Evolutionary conservation across 2,113 vertebrate genomes (phyloP).

Genomic region (Recurvirostra avosetta): DNA sequence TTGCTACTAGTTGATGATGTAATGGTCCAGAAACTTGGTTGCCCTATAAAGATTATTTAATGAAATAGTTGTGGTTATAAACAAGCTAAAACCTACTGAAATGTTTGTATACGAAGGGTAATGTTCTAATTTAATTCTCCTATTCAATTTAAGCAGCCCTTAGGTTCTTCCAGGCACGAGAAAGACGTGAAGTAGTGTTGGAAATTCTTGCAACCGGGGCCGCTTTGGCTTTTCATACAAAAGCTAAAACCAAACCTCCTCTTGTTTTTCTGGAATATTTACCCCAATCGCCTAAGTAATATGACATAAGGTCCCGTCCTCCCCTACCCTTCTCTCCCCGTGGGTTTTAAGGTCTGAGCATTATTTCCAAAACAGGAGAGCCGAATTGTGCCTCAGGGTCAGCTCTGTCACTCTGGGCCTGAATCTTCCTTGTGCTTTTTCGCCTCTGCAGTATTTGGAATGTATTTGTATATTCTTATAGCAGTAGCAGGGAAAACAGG

Average conservation of each 20-base stretch:
- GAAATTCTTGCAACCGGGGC: constrained; percentile 7
- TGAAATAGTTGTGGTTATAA: not conserved
- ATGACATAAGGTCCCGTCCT: not conserved
- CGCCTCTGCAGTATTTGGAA: not conserved
- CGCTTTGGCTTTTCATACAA: constrained; percentile 1
- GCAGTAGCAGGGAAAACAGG: not conserved
- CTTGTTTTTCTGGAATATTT: constrained; percentile 30
- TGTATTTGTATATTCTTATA: not conserved
- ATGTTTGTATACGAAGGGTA: not conserved
- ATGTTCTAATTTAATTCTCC: not conserved
- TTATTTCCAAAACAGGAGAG: not conserved
- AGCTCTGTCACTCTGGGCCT: not conserved
- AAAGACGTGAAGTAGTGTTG: constrained; percentile 6
- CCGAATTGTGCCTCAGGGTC: not conserved
- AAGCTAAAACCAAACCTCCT: not conserved
- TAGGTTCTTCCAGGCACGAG: not conserved
- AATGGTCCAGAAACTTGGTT: not conserved
- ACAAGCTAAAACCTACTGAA: not conserved
- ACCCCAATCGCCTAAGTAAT: not conserved
- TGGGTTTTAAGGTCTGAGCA: not conserved
- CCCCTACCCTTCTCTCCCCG: rapidly evolving
- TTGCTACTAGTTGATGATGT: not conserved
- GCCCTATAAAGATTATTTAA: not conserved
- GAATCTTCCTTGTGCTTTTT: not conserved
- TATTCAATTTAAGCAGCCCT: not conserved